Evolutionary conservation across 2,888 invertebrate genomes (phyloP), one percentile per base, ranked within the genome.

Genomic region (Orchestes rusci): DNA sequence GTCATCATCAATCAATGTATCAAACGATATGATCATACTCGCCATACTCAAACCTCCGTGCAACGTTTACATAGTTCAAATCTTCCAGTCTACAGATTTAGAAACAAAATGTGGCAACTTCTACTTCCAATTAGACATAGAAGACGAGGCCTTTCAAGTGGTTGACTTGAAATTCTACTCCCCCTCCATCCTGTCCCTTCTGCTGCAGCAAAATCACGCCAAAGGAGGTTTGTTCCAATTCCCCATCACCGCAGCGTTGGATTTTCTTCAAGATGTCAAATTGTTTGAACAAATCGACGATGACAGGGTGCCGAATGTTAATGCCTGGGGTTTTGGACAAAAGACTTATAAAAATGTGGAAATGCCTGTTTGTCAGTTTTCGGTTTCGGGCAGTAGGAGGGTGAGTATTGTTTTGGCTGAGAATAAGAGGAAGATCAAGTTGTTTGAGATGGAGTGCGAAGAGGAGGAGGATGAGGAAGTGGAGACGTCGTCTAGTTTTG

Each of bases 381-480:
- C 92, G 2, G 92, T 93, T 2, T 91, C 91, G 32, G 92, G 93
- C 1, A 79, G 81, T 3, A 68, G 83, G 20, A 84, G 86, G 69
- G 89, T 94, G 5, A 84, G 90, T 5, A 86, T 92, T 29, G 80
- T 94, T 34, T 70, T 93, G 29, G 84, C 88, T 12, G 84, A 86
- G 55, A 87, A 79, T 57, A 72, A 74, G 40, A 78, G 87, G 46
- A 85, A 89, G 65, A 84, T 94, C 31, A 75, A 89, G 50, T 75
- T 93, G 35, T 88, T 88, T 63, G 91, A 94, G 67, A 92, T 92
- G 82, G 94, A 94, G 71, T 85, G 83, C 0, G 93, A 93, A 61
- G 92, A 90, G 16, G 87, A 87, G 43, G 89, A 89, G 44, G 93
- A 94, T 51, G 92, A 91, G 42, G 84, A 84, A 39, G 77, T 68